Base-by-base conservation (phyloP, 1,140 invertebrate genomes). In the Triops cancriformis region DNA sequence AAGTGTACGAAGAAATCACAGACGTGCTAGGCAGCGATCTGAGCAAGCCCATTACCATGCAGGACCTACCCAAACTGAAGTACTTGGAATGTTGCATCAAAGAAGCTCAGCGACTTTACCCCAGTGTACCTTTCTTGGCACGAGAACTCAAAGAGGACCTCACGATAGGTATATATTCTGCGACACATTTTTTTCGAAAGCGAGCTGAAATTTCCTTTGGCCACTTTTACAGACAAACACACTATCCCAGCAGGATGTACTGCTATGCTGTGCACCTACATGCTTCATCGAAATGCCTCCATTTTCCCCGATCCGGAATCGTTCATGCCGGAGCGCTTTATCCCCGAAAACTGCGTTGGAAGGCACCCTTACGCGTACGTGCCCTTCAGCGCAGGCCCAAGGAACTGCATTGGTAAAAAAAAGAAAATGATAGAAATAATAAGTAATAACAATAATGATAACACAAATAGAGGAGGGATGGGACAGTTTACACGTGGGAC, bases 381-480 rank as follows among this genome's bases (percentile, higher is more conserved):
- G 26, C 91, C 91, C 11, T 93, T 94, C 82, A 91, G 90, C 80
- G 91, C 90, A 64, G 92, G 92, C 5, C 89, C 89, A 1, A 87
- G 92, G 79, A 93, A 92, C 82, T 94, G 91, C 81, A 89, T 92
- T 76, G 90, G 90, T 90, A 82, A 83, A 78, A 23, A 28, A 5
- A 18, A n/a, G n/a, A n/a, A n/a, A n/a, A n/a, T n/a, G n/a, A 37
- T 7, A 37, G 31, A 4, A 4, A 37, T 37, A n/a, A n/a, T n/a
- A n/a, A n/a, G n/a, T n/a, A n/a, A n/a, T n/a, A n/a, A n/a, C n/a
- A n/a, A n/a, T n/a, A n/a, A n/a, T n/a, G n/a, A n/a, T n/a, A n/a
- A n/a, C n/a, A n/a, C n/a, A n/a, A n/a, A n/a, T n/a, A n/a, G n/a
- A n/a, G n/a, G n/a, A n/a, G n/a, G n/a, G n/a, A n/a, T n/a, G n/a